Evolutionary conservation across 2,113 vertebrate species (phyloP), one percentile per base, ranked within the genome.

Genomic region (Jacana jacana): DNA sequence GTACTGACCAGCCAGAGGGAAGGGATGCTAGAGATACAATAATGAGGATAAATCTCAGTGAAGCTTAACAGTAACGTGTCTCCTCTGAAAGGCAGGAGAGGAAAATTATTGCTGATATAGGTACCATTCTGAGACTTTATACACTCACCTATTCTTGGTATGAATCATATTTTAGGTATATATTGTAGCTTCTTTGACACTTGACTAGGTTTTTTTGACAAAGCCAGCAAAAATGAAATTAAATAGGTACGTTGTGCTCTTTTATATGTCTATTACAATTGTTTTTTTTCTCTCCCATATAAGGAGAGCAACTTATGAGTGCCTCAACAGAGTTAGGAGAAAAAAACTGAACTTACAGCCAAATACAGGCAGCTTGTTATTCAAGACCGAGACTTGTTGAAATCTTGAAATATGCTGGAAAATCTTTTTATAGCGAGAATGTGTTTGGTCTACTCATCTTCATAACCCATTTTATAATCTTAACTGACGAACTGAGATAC

Each of bases 281-380:
- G n/a, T n/a, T 55, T 93, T 80, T 71, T 66, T 17, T 54, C 88
- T 77, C 96, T 88, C 89, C 51, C 27, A 11, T 82, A 8, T 85
- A 77, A 94, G 92, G 94, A 95, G 92, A 95, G 46, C 25, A 88
- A 42, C 8, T 96, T 81, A 75, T 6, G 80, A 93, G 94, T 96
- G 96, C 97, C 96, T 98, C 86, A 95, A 7, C 88, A 83, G 71
- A 82, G 72, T 96, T 87, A 91, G 90, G 48, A 39, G 3, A 9
- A n/a, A 81, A 37, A 33, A 88, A 75, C 6, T 49, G 55, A 75
- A 81, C 44, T 87, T 89, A 49, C 9, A 2, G 91, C 95, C 89
- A 86, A 79, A 95, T 95, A 42, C 82, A 90, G 90, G 64, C 90
- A 91, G 80, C 68, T 97, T 91, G 63, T 64, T 96, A 78, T 85